Percentiles rank a stretch among this genome's conserved stretches.
phyloP scores from a whole-genome alignment of 2,113 vertebrate genomes.

The Lepus americanus region DNA sequence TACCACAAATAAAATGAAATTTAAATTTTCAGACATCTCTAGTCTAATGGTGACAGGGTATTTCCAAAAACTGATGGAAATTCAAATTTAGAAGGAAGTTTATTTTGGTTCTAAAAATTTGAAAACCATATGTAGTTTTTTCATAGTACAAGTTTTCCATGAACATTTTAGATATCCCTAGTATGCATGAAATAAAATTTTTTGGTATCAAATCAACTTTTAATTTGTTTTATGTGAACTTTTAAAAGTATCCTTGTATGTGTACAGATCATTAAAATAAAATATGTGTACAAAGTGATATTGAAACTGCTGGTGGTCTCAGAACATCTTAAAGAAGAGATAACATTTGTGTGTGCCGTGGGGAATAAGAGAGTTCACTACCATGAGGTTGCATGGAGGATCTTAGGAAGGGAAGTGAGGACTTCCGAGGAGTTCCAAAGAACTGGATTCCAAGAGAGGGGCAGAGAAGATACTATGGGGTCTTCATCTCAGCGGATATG shows the following conservation, averaged over 20 bases:
- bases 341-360: neutral
- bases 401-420: neutral
- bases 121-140: too few relatives aligned
- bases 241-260: neutral
- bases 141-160: too few relatives aligned
- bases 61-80: too few relatives aligned
- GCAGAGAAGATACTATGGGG: neutral
- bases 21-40: neutral
- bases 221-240: too few relatives aligned
- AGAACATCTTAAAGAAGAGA: neutral
- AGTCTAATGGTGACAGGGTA: neutral
- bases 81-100: too few relatives aligned
- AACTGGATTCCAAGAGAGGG: neutral
- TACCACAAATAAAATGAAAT: neutral
- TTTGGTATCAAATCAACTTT: too few relatives aligned
- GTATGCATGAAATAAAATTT: too few relatives aligned
- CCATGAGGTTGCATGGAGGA: fast-evolving
- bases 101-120: too few relatives aligned
- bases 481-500: neutral
- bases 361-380: neutral
- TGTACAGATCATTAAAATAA: neutral
- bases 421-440: neutral
- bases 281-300: neutral
- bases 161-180: too few relatives aligned
- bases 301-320: neutral